phyloP scores from a whole-genome alignment of 2,888 invertebrate species.

The Lithosia quadra region DNA sequence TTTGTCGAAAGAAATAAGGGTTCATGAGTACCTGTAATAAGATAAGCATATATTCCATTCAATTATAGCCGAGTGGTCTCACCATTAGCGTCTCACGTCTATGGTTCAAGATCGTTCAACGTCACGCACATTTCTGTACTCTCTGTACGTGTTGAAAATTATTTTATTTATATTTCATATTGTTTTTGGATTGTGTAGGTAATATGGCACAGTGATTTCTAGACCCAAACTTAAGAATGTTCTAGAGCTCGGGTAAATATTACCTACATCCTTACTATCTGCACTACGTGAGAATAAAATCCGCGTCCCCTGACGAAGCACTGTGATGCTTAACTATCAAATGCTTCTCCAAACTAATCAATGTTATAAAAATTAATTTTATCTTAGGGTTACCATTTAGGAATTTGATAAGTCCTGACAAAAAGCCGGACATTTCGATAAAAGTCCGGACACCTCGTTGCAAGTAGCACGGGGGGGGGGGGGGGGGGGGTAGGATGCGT shows the following conservation, averaged over 20 bases:
- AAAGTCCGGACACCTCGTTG: too few species aligned
- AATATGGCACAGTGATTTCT: too few species aligned
- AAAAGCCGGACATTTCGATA: too few species aligned
- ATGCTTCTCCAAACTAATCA: background rate
- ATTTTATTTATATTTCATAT: background rate
- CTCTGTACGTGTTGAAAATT: background rate
- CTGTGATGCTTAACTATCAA: too few species aligned
- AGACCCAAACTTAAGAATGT: background rate
- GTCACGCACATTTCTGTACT: background rate
- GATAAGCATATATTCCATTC: conserved; percentile 7
- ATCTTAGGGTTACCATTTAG: too few species aligned
- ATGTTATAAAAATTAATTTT: too few species aligned
- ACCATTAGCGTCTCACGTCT: background rate
- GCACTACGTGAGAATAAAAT: too few species aligned
- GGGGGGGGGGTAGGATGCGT: too few species aligned
- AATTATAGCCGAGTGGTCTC: background rate
- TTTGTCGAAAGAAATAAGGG: conserved; percentile 35
- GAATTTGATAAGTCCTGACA: too few species aligned
- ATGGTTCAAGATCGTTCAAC: background rate
- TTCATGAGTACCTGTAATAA: conserved; percentile 17
- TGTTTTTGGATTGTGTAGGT: background rate
- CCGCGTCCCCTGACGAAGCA: background rate
- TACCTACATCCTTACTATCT: too few species aligned
- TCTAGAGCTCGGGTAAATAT: background rate
- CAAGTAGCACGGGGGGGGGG: too few species aligned